Evolutionary conservation across 1,140 invertebrate species (phyloP), one percentile per base, ranked within the genome.

Genomic region (Drosophila leontia): DNA sequence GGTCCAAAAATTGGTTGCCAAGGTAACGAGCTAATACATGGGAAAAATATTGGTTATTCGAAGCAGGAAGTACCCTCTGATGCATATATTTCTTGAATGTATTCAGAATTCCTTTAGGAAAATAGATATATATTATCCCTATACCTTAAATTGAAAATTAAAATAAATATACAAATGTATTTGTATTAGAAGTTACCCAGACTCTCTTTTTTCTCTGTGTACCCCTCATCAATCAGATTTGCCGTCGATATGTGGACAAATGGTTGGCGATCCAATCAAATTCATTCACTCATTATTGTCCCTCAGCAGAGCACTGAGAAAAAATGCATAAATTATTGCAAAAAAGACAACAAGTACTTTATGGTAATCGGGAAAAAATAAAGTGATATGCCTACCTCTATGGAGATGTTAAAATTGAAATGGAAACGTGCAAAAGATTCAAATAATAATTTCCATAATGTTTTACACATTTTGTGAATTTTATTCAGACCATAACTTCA

Each of bases 401-500:
- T 26, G 23, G 13, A 7, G 23, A 48, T n/a, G 48, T 51, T 32
- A 32, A 32, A 17, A 32, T 29, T 12, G 11, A 42, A 34, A 34
- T 34, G n/a, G 3, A 11, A 26, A 5, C 17, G 7, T 1, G 3
- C 26, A 39, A n/a, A 15, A 42, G 29, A 42, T 17, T 51, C 5
- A 26, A 50, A 32, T 50, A 26, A 64, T 42, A 62, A 42, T 48
- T 68, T 39, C 13, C 19, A 64, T 63, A 39, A 17, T 13, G 35
- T 26, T 50, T 47, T 19, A 41, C 35, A 51, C 7, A 53, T 44
- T 69, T 68, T 19, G 29, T 42, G n/a, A n/a, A 19, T 53, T 44
- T 69, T 69, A 55, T 68, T 50, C 11, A 15, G 47, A 1, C 17
- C 34, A 69, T 69, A 69, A 69, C 47, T 70, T 70, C 15, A 70